Percentiles rank a stretch among this genome's conserved stretches.
Evolutionary conservation across 2,888 invertebrate genomes (phyloP).

Genomic region (Spisula subtruncata): DNA sequence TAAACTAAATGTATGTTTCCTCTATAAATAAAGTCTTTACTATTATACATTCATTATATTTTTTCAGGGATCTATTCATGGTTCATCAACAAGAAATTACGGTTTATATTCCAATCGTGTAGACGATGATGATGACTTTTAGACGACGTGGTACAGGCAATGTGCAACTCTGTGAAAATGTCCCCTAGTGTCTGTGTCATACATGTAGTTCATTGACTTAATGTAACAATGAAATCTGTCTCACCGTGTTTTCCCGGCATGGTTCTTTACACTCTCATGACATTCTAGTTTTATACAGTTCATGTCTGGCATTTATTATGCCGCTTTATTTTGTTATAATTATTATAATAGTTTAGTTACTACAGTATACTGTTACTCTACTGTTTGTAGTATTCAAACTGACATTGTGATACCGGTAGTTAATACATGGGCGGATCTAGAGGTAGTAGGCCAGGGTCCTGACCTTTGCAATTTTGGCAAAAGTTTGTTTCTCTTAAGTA

Average conservation of each 20-base stretch:
- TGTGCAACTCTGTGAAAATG: conserved; percentile 15
- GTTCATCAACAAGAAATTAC: conserved; percentile 39
- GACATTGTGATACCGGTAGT: too few species aligned
- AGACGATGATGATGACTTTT: conserved; percentile 54
- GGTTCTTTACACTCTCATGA: not conserved
- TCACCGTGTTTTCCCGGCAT: not conserved
- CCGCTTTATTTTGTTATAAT: not conserved
- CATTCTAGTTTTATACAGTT: conserved; percentile 3
- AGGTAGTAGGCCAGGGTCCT: too few species aligned
- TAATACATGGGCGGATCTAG: too few species aligned
- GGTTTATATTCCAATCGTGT: conserved; percentile 36
- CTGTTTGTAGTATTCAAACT: too few species aligned
- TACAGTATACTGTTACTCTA: too few species aligned
- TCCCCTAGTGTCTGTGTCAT: not conserved
- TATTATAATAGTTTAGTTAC: too few species aligned
- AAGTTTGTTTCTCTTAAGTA: too few species aligned
- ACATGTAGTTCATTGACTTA: conserved; percentile 2
- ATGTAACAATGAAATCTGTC: not conserved
- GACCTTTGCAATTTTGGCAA: too few species aligned
- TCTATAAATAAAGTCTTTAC: too few species aligned
- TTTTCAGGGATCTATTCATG: conserved; percentile 51
- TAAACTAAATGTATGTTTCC: too few species aligned
- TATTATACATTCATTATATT: not conserved
- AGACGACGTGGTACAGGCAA: conserved; percentile 25
- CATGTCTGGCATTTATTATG: not conserved